phyloP scores from a whole-genome alignment of 2,113 vertebrate species.

The Crotalus tigris region DNA sequence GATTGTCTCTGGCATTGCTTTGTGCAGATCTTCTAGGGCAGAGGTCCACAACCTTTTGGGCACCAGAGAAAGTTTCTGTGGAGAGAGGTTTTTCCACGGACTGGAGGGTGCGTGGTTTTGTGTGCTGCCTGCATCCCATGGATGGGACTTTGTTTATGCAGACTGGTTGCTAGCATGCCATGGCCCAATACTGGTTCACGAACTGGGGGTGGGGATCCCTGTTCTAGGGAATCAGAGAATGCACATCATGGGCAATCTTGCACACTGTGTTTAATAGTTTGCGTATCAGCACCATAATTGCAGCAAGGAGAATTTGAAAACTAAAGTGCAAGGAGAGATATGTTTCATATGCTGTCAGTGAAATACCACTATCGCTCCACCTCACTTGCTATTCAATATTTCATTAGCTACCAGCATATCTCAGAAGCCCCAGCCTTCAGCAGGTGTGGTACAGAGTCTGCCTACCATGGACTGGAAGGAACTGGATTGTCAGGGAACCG shows the following conservation, averaged over 20 bases:
- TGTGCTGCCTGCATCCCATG: too few species aligned
- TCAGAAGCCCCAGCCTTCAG: conserved; percentile 29
- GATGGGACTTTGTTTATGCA: too few species aligned
- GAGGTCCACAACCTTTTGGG: too few species aligned
- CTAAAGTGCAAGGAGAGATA: background rate
- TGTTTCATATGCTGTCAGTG: background rate
- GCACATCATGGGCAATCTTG: background rate
- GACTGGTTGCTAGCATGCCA: too few species aligned
- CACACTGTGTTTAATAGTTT: background rate
- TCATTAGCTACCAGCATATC: conserved; percentile 73
- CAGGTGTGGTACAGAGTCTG: conserved; percentile 43
- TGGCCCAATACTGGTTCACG: too few species aligned
- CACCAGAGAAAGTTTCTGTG: too few species aligned
- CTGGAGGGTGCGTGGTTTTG: too few species aligned
- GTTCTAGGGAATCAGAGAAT: background rate
- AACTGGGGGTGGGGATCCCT: too few species aligned
- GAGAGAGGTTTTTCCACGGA: too few species aligned
- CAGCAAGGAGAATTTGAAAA: background rate
- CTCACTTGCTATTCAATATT: background rate
- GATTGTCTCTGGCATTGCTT: background rate
- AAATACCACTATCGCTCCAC: background rate
- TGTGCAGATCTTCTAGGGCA: background rate
- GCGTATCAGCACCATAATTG: background rate
- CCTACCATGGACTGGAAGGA: background rate
- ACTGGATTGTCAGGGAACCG: background rate